A percentile compares a stretch with the other conserved stretches of the same genome.
phyloP scores from a whole-genome alignment of 37 sponge, comb jelly and placozoan species.

The Diacarnus erythraeanus region DNA sequence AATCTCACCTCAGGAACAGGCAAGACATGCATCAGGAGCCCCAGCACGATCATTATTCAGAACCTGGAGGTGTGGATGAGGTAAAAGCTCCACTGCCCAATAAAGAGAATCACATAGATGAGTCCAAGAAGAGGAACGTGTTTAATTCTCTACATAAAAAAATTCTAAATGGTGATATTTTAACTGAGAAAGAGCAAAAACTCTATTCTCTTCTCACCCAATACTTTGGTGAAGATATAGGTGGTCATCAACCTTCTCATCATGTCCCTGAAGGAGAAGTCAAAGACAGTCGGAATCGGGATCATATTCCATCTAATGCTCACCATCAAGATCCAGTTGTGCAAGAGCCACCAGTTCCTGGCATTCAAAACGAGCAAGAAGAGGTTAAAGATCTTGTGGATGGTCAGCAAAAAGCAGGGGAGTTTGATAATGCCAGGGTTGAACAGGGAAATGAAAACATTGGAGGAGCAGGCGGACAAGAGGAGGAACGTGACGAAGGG shows the following conservation, averaged over 20 bases:
- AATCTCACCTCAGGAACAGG: no score
- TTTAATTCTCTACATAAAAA: background rate
- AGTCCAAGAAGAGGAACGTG: background rate
- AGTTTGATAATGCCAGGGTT: background rate
- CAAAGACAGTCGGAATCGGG: background rate
- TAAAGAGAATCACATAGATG: background rate
- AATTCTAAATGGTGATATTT: background rate
- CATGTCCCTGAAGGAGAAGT: background rate
- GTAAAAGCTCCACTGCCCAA: no score
- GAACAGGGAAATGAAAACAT: background rate
- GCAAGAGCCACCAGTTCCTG: background rate
- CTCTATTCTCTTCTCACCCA: background rate
- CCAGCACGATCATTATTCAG: no score
- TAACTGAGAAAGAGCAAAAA: background rate
- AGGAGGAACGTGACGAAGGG: background rate
- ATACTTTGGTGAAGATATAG: background rate
- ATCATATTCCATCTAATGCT: background rate
- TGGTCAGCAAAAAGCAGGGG: background rate
- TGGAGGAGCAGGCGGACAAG: background rate
- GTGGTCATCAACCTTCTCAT: background rate
- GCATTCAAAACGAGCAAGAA: background rate
- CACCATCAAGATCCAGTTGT: background rate
- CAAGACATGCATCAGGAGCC: no score
- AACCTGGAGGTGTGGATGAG: no score
- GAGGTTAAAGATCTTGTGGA: slow-evolving; percentile 6